Conservation (phyloP, 30 jellyfish, hydroid and myxozoan species). For the Mastigias papua region DNA sequence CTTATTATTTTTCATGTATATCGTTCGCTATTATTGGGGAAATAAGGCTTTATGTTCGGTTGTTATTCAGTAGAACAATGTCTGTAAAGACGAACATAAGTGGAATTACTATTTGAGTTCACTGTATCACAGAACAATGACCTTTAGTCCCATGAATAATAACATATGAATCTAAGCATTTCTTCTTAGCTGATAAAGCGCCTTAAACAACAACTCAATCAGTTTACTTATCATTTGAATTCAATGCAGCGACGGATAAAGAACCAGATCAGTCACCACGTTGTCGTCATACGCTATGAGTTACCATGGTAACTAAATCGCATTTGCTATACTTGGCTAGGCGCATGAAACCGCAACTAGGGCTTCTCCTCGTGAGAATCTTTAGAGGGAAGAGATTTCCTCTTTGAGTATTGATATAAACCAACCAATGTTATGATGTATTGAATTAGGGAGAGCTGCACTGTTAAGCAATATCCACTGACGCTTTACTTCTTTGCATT, state of each 20-base stretch:
- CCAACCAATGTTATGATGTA: not conserved
- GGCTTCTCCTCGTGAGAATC: slow-evolving; percentile 42
- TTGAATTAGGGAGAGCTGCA: slow-evolving; percentile 5
- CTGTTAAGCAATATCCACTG: slow-evolving; percentile 1
- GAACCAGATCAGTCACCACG: slow-evolving; percentile 69
- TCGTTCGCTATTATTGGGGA: slow-evolving; percentile 75
- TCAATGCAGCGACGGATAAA: slow-evolving; percentile 52
- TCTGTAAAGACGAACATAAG: slow-evolving; percentile 52
- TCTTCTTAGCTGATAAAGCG: slow-evolving; percentile 59
- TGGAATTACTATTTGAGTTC: slow-evolving; percentile 67
- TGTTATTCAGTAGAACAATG: slow-evolving; percentile 68
- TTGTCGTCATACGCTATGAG: slow-evolving; percentile 63
- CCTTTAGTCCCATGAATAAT: slow-evolving; percentile 60
- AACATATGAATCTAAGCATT: slow-evolving; percentile 36
- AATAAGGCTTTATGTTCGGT: slow-evolving; percentile 70
- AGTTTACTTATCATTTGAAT: slow-evolving; percentile 61
- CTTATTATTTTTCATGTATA: slow-evolving; percentile 57
- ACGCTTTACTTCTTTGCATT: not conserved
- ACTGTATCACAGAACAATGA: slow-evolving; percentile 55
- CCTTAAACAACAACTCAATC: slow-evolving; percentile 63
- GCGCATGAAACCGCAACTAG: slow-evolving; percentile 57
- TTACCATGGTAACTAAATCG: slow-evolving; percentile 73
- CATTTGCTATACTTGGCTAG: slow-evolving; percentile 67
- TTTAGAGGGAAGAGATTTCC: slow-evolving; percentile 19
- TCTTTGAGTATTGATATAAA: not conserved